Conservation (phyloP, 2,797 vertebrate species). For the Labroides dimidiatus region DNA sequence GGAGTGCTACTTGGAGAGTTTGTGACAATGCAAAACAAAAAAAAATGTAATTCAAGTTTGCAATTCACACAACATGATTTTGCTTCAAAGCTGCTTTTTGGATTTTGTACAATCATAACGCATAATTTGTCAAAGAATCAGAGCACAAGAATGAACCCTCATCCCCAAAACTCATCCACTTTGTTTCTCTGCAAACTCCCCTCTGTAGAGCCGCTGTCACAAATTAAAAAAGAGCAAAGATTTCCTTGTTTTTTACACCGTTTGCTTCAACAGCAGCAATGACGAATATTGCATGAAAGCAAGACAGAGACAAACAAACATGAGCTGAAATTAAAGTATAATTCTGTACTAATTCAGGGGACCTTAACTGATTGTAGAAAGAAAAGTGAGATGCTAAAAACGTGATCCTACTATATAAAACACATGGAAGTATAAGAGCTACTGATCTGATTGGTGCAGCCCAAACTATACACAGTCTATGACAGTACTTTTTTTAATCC, state of each 20-base stretch:
- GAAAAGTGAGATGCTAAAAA: neutral
- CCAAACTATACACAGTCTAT: no score
- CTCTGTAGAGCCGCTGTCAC: slow-evolving; percentile 34
- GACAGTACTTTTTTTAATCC: no score
- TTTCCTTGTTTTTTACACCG: neutral
- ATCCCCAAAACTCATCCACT: slow-evolving; percentile 34
- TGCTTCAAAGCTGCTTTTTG: slow-evolving; percentile 22
- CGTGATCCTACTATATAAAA: neutral
- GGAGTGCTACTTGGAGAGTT: slow-evolving; percentile 17
- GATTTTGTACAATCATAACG: slow-evolving; percentile 31
- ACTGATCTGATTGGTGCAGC: no score
- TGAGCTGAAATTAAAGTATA: neutral
- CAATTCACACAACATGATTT: neutral
- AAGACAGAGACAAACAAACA: slow-evolving; percentile 2
- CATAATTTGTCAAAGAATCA: no score
- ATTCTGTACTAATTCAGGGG: neutral
- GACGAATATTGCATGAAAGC: slow-evolving; percentile 10
- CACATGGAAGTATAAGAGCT: neutral
- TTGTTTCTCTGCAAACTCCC: slow-evolving; percentile 33
- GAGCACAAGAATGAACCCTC: slow-evolving; percentile 24
- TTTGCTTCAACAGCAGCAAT: slow-evolving; percentile 11
- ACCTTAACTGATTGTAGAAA: neutral
- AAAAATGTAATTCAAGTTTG: slow-evolving; percentile 1
- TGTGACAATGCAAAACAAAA: slow-evolving; percentile 24
- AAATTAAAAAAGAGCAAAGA: slow-evolving; percentile 32